phyloP scores from a whole-genome alignment of 2,888 invertebrate genomes.

The Parasteatoda lunata region DNA sequence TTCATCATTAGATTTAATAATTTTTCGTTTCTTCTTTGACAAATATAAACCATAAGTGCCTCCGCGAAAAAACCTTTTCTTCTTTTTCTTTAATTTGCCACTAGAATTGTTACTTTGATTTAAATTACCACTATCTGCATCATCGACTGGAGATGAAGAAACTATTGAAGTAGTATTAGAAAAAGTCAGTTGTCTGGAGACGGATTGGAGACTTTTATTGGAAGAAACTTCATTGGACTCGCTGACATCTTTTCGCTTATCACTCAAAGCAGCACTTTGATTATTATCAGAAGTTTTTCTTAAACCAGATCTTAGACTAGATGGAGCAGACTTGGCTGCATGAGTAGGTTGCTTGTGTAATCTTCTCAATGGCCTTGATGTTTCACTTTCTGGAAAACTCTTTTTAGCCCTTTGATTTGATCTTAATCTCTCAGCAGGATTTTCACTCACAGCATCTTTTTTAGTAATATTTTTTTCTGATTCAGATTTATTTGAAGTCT shows the following conservation, averaged over 20 bases:
- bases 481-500: background rate
- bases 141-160: constrained; percentile 31
- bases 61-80: constrained; percentile 54
- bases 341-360: constrained; percentile 4
- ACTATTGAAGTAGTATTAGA: constrained; percentile 12
- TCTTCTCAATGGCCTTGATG: constrained; percentile 18
- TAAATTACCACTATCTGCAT: constrained; percentile 14
- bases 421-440: background rate
- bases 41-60: constrained; percentile 63
- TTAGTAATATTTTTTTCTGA: background rate
- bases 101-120: constrained; percentile 30
- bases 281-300: constrained; percentile 7
- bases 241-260: background rate
- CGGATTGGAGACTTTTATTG: background rate
- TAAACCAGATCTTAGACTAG: constrained; percentile 21
- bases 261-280: background rate
- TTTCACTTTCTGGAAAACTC: constrained; percentile 23
- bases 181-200: background rate
- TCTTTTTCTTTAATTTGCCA: constrained; percentile 35
- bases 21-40: constrained; percentile 32
- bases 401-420: constrained; percentile 24
- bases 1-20: constrained; percentile 18
- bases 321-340: constrained; percentile 6
- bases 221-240: constrained; percentile 10
- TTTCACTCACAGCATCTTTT: background rate